Base-by-base conservation (phyloP, 2,797 vertebrate species). In the Champsocephalus gunnari region DNA sequence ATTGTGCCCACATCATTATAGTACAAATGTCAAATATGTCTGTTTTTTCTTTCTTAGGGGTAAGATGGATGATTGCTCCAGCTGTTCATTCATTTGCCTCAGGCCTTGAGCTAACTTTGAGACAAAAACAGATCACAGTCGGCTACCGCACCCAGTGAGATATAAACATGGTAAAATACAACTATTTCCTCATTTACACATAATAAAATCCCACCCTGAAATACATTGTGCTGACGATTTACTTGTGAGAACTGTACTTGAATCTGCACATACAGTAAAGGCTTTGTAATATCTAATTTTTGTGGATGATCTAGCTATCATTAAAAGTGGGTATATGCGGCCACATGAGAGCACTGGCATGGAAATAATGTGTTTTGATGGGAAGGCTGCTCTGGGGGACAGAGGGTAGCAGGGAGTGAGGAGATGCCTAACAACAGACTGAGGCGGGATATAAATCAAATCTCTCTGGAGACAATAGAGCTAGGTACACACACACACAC, bases 361-460 rank as follows among this genome's bases (percentile, higher is more conserved):
- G 82, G 89, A 91, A 86, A 90, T 87, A 78, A 91, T 88, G 78
- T 87, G 85, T 82, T 90, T 82, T 90, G 91, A 91, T 88, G 82
- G 74, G 71, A 80, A 84, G 79, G 65, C 73, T 75, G 54, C 86
- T 88, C 78, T 50, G 44, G 87, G 87, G 78, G 74, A 84, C 75
- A 70, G 68, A 75, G 83, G 84, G 72, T 80, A 81, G 85, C 78
- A 82, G 81, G 85, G 84, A 89, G 79, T 73, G 80, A 85, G 72
- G 84, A 79, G 90, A 90, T 90, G 86, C 90, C 83, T 86, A 92
- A 88, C 88, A 90, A 90, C 90, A 92, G 88, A 91, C 88, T 87
- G 87, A 87, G 84, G 85, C 83, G 83, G 89, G 89, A 89, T 90
- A 92, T 93, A 92, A 93, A 92, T 92, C 88, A 91, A 92, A 89